These are phyloP conservation scores for Ceratotherium simum DNA, from an alignment of 2,113 vertebrate species.

Conservation along the genomic window DNA sequence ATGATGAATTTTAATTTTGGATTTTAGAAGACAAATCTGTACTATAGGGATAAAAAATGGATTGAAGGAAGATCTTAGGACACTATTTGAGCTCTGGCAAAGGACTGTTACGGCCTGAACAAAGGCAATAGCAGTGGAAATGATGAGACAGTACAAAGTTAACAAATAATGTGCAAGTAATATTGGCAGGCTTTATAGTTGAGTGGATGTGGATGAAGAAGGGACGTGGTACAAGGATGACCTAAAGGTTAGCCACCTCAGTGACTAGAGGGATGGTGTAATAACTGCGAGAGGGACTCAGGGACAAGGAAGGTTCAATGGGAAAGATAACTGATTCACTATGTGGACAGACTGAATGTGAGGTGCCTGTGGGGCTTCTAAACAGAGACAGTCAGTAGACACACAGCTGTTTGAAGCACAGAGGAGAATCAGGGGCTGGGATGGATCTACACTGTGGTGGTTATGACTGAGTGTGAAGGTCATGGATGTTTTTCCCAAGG, in stretches of 20 bases:
- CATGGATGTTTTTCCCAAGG: not conserved
- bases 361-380: not conserved
- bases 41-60: not conserved
- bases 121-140: not conserved
- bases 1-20: not conserved
- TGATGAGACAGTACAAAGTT: not conserved
- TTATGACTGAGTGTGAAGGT: not conserved
- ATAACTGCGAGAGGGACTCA: not conserved
- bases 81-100: not conserved
- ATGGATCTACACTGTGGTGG: fast-evolving
- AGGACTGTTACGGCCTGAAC: not conserved
- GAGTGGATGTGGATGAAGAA: not conserved
- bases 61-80: not conserved
- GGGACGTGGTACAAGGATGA: not conserved
- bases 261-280: not conserved
- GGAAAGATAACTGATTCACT: not conserved
- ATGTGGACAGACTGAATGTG: not conserved
- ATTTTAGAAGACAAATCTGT: not conserved
- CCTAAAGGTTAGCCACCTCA: too few relatives aligned
- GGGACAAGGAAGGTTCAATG: not conserved
- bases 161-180: not conserved
- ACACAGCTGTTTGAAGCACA: not conserved
- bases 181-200: not conserved
- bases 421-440: not conserved
- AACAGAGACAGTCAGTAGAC: not conserved